Base-by-base conservation (phyloP, 2,113 vertebrate genomes). In the Meriones unguiculatus region DNA sequence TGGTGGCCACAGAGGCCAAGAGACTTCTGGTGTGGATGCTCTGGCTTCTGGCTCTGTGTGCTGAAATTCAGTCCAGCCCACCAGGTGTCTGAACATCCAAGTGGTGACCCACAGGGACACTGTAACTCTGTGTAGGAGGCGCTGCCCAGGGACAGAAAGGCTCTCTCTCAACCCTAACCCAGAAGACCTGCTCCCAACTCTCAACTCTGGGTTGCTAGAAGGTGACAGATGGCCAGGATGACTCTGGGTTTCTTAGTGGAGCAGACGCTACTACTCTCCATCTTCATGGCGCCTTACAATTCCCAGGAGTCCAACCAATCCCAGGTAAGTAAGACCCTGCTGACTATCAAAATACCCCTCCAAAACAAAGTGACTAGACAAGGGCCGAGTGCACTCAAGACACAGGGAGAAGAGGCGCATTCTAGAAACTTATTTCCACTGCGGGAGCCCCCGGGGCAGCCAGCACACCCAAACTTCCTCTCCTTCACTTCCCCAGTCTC, bases 401-500 rank as follows among this genome's bases (percentile, higher is more conserved):
- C 73, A 77, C 0, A 52, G 41, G 32, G 52, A n/a, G 18, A n/a
- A 52, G 52, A 9, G 7, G 75, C 4, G 17, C 10, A 32, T 62
- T 89, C 87, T 3, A 14, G 84, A 72, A 85, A 38, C 9, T n/a
- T 14, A 73, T 52, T 18, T 41, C 54, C 9, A 11, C 50, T 30
- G 12, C 18, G 46, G 11, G 15, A 15, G 41, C 54, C 75, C 1
- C 28, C 30, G 38, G 62, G 13, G 12, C 13, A 50, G 41, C n/a
- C 52, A 6, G 15, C 4, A 0, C 0, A 25, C 84, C 73, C 14
- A 35, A 65, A 22, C 7, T 8, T 5, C 20, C 70, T 32, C 28
- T 24, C 73, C 15, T 65, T 17, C 54, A 54, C 38, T 24, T 75
- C 30, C 50, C 54, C 10, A 73, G 41, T 2, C n/a, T 72, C 57